phyloP scores from a whole-genome alignment of 2,888 invertebrate species.

The Pollenia labialis region DNA sequence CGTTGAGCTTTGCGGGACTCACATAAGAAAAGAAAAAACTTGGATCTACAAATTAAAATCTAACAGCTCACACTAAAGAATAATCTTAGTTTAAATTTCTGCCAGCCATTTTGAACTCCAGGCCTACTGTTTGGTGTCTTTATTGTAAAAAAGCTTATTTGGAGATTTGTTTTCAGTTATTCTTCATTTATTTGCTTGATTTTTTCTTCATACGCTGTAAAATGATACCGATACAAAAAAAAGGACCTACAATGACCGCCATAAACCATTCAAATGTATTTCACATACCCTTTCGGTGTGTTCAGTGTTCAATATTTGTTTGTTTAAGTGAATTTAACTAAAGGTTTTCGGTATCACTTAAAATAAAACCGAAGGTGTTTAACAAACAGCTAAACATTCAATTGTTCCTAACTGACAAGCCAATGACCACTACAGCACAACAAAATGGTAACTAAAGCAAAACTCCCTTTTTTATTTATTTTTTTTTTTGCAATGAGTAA shows the following conservation, averaged over 20 bases:
- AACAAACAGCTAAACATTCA: conserved; percentile 83
- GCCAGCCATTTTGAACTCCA: background rate
- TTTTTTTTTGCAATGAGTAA: background rate
- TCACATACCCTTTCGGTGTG: background rate
- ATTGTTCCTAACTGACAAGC: conserved; percentile 70
- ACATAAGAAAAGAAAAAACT: too few relatives aligned
- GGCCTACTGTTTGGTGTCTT: background rate
- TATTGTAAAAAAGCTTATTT: conserved; percentile 29
- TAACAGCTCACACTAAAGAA: too few relatives aligned
- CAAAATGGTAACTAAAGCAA: conserved; percentile 47
- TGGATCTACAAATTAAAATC: too few relatives aligned
- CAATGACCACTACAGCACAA: conserved; percentile 58
- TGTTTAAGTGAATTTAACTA: conserved; percentile 62
- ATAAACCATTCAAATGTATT: conserved; percentile 63
- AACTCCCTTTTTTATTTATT: background rate
- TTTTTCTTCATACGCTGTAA: conserved; percentile 17
- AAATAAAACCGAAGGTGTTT: conserved; percentile 81
- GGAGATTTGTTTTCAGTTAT: conserved; percentile 45
- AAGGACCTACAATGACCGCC: conserved; percentile 60
- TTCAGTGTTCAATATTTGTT: conserved; percentile 55
- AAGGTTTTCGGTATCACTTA: conserved; percentile 70
- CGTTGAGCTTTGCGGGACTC: too few relatives aligned
- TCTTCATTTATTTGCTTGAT: background rate
- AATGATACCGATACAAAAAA: conserved; percentile 30
- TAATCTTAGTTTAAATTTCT: background rate